Evolutionary conservation across 2,113 vertebrate species (phyloP), one percentile per base, ranked within the genome.

Genomic region (Colius striatus): DNA sequence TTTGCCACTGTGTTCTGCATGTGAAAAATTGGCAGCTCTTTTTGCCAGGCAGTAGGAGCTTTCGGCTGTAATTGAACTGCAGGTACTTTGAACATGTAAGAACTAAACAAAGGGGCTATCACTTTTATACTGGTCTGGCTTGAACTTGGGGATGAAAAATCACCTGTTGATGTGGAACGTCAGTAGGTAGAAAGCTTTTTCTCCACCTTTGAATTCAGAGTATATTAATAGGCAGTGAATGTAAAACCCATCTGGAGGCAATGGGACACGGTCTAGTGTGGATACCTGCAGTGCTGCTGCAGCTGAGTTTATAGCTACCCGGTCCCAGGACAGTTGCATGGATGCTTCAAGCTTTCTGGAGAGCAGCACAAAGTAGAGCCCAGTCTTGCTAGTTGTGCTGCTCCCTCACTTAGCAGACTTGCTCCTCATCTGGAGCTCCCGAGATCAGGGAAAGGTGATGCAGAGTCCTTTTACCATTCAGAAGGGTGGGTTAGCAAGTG

Each of bases 371-470:
- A 16, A 53, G n/a, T 26, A 67, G 60, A 81, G 38, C 17, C 36
- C 19, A 23, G 25, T 61, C n/a, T 53, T 65, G 10, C 14, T 74
- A 25, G 26, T 51, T 86, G 13, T 89, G 68, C 65, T 86, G 12
- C 45, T 89, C 34, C 43, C 16, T 58, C 8, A 1, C 26, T 81
- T 72, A 57, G 14, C 26, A 66, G 48, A 25, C 21, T 63, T 75
- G 32, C 43, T 55, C 15, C 32, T 86, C 32, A 17, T 5, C 9
- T 63, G 21, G 32, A 72, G 55, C 60, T 86, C 48, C 13, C 22
- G 72, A 73, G 45, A 4, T 0, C 14, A 32, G n/a, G 29, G 34
- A 23, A 75, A 63, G 45, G n/a, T 0, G 0, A 58, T 21, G 20
- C 25, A 34, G 32, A 72, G 26, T 67, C 54, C 27, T 82, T 78